Conservation (phyloP, 2,797 vertebrate species). For the Benthosema pterotum region DNA sequence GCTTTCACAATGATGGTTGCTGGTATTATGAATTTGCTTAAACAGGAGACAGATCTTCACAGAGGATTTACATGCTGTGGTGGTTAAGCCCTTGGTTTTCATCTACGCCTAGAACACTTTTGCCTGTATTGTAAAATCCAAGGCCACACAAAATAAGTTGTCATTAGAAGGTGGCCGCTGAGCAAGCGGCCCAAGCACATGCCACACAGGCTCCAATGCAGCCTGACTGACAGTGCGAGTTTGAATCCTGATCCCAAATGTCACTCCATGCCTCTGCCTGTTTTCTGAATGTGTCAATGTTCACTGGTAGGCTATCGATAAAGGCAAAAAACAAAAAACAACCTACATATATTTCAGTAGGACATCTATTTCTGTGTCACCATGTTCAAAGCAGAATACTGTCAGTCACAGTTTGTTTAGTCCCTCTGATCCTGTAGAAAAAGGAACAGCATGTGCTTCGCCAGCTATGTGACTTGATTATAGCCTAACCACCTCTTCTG, state of each 20-base stretch:
- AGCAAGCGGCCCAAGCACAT: no score
- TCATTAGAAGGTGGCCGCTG: neutral
- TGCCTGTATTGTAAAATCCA: neutral
- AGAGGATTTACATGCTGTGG: conserved; percentile 23
- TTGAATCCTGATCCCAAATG: no score
- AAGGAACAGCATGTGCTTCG: neutral
- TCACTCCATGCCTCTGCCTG: no score
- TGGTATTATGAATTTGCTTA: conserved; percentile 45
- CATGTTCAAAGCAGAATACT: neutral
- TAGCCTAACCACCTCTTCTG: neutral
- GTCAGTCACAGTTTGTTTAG: neutral
- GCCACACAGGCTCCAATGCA: no score
- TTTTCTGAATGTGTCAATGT: no score
- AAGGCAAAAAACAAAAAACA: no score
- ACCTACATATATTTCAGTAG: no score
- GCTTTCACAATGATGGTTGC: conserved; percentile 45
- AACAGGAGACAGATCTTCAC: conserved; percentile 5
- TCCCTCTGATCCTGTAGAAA: neutral
- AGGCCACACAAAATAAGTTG: neutral
- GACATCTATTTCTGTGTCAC: neutral
- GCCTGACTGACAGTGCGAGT: no score
- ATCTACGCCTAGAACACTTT: neutral
- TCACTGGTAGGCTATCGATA: no score
- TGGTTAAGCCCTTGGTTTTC: conserved; percentile 28
- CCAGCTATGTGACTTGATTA: neutral